Conservation (phyloP, 1,140 invertebrate species). For the Camponotus vicinus region DNA sequence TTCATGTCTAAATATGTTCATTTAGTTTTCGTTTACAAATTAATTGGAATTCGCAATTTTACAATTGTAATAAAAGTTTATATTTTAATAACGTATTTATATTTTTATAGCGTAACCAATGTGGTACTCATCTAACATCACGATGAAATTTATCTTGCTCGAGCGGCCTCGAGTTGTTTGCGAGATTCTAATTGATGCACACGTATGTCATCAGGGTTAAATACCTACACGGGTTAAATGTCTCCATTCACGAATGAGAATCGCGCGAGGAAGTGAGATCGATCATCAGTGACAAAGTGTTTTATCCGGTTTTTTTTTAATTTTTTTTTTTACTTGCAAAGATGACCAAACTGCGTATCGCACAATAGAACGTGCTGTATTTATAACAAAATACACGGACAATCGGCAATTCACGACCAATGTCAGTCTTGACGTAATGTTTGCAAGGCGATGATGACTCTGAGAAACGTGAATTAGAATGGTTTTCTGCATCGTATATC, state of each 20-base stretch:
- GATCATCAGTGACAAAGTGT: neutral
- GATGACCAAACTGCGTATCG: neutral
- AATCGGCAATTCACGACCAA: slow-evolving; percentile 2
- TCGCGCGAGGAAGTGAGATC: neutral
- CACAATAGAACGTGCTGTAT: neutral
- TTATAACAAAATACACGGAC: neutral
- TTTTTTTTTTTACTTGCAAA: neutral
- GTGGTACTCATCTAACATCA: neutral
- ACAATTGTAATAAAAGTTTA: neutral
- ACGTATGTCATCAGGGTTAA: slow-evolving; percentile 12
- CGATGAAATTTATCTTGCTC: neutral
- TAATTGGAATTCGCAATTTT: neutral
- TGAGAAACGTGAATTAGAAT: neutral
- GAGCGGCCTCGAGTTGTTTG: slow-evolving; percentile 23
- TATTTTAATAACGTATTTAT: neutral
- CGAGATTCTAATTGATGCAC: slow-evolving; percentile 41
- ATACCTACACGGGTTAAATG: slow-evolving; percentile 15
- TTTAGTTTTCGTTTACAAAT: neutral
- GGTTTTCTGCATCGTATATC: neutral
- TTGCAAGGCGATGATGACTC: slow-evolving; percentile 6
- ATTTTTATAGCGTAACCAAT: neutral
- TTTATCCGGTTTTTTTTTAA: neutral
- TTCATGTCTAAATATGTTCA: neutral
- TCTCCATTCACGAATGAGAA: neutral
- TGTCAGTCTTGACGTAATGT: slow-evolving; percentile 36